Evolutionary conservation across 2,113 vertebrate species (phyloP), one percentile per base, ranked within the genome.

Genomic region (Pomatorhinus ruficollis): DNA sequence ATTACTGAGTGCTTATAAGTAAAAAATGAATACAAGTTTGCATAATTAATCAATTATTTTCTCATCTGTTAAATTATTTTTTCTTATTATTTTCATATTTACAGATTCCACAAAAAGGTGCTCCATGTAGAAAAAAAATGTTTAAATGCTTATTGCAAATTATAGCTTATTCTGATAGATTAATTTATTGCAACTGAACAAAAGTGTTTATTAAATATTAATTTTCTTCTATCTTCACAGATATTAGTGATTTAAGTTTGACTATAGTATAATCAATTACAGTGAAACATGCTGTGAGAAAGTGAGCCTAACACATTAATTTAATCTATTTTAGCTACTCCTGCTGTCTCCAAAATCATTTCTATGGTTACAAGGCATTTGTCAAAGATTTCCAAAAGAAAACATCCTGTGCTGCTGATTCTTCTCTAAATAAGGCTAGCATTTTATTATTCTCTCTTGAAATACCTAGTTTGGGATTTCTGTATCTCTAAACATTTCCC

Each of bases 231-330:
- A 90, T 96, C 95, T 95, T 78, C 80, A 96, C 44, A 95, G 93
- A 95, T 97, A 98, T 96, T 97, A 96, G 96, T 97, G 97, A 98
- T 98, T 98, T 98, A 97, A 96, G 93, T 97, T 97, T 97, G 91
- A 61, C 77, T 95, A 92, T 95, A 97, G 83, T 85, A 89, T 97
- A 98, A 98, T 98, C 96, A 98, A 98, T 98, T 98, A 98, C 97
- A 97, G 65, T 95, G 97, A 97, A 97, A 78, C 97, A 95, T 96
- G 93, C 96, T 98, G 97, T 88, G 97, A 96, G 89, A 97, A 97
- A 97, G 86, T 94, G 97, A 97, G 96, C 76, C 57, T 95, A 95
- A 78, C 87, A 96, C 96, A 97, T 97, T 97, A 98, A 98, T 98
- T 98, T 97, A 98, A 97, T 97, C 96, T 97, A 97, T 98, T 98